These are phyloP conservation scores for Taenioides sp. DNA, from an alignment of 2,797 vertebrate species.

Conservation along the genomic window DNA sequence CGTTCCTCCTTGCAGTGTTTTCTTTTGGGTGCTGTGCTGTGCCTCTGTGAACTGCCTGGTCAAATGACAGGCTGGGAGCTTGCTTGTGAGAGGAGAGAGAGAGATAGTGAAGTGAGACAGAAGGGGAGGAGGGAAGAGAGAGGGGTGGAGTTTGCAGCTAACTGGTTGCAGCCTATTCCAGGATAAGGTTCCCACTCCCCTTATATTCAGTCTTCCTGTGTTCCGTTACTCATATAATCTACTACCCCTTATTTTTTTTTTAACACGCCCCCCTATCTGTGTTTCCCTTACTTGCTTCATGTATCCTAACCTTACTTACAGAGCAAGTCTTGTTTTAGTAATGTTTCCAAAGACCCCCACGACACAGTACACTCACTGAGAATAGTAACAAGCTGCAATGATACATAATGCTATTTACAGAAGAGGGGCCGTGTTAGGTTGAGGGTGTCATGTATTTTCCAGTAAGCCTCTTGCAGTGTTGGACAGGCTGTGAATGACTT, in stretches of 20 bases:
- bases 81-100: slow-evolving; percentile 56
- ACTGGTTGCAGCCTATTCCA: slow-evolving; percentile 78
- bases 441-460: slow-evolving; percentile 43
- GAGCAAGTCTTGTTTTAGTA: slow-evolving; percentile 33
- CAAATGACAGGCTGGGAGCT: slow-evolving; percentile 79
- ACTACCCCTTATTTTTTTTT: not conserved
- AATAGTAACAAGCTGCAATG: slow-evolving; percentile 44
- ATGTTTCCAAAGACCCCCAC: slow-evolving; percentile 29
- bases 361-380: slow-evolving; percentile 24
- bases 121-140: slow-evolving; percentile 68
- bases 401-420: slow-evolving; percentile 57
- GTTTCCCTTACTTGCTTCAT: slow-evolving; percentile 22
- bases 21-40: slow-evolving; percentile 69
- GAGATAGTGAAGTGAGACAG: slow-evolving; percentile 37
- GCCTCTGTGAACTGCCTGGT: slow-evolving; percentile 78
- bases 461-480: slow-evolving; percentile 9
- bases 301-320: slow-evolving; percentile 43
- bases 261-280: not conserved
- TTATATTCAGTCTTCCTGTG: slow-evolving; percentile 62
- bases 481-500: slow-evolving; percentile 16
- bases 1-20: slow-evolving; percentile 44
- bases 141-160: slow-evolving; percentile 77
- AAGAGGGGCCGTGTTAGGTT: slow-evolving; percentile 30
- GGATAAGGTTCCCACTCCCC: slow-evolving; percentile 77
- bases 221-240: slow-evolving; percentile 21